A percentile compares a stretch with the other conserved stretches of the same genome.
Evolutionary conservation across 2,888 invertebrate species (phyloP).

Genomic region (Gibbula magus): DNA sequence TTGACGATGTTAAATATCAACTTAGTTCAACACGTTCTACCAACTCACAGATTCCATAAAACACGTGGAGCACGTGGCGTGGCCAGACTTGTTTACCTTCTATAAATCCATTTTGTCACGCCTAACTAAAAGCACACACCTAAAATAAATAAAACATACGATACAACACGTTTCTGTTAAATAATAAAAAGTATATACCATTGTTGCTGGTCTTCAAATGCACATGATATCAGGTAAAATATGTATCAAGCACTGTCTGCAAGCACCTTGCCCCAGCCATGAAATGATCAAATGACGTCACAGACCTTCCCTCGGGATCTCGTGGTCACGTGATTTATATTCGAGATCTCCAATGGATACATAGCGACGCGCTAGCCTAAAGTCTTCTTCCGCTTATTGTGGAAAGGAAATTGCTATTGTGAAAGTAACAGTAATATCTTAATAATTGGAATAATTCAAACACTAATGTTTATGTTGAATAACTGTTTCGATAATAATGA

Average conservation of each 20-base stretch:
- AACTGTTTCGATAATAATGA: too few relatives aligned
- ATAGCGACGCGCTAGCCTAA: not conserved
- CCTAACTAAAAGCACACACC: not conserved
- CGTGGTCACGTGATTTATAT: not conserved
- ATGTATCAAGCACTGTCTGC: not conserved
- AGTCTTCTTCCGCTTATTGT: too few relatives aligned
- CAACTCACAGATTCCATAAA: too few relatives aligned
- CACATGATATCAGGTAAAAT: not conserved
- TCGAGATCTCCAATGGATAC: conserved; percentile 25
- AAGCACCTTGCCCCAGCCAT: conserved; percentile 1
- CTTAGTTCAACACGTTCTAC: too few relatives aligned
- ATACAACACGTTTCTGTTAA: not conserved
- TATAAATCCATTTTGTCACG: not conserved
- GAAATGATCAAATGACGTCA: not conserved
- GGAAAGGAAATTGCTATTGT: too few relatives aligned
- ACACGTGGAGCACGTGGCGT: conserved; percentile 14
- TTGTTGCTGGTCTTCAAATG: not conserved
- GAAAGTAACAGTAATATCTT: too few relatives aligned
- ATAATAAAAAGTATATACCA: not conserved
- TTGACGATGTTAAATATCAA: too few relatives aligned
- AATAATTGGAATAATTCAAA: too few relatives aligned
- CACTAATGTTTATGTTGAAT: too few relatives aligned
- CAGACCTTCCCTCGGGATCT: not conserved
- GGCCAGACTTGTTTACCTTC: not conserved
- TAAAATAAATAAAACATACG: not conserved